These are phyloP conservation scores for Nilaparvata lugens DNA, from an alignment of 1,140 invertebrate species.

Conservation along the genomic window DNA sequence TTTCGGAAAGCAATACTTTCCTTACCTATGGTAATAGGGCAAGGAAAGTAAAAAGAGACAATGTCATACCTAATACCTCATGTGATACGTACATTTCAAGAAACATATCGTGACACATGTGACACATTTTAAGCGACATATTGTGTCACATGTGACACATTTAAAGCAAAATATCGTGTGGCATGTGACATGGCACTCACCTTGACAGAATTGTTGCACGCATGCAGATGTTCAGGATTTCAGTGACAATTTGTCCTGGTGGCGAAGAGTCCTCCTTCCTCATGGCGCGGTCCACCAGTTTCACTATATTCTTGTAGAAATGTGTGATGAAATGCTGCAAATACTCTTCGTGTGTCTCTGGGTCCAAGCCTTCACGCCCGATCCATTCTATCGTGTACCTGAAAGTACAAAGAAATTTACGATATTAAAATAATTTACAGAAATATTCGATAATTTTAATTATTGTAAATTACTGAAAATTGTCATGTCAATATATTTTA, in stretches of 20 bases:
- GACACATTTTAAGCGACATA: too few species aligned
- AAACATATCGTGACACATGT: too few species aligned
- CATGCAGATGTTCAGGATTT: conserved; percentile 93
- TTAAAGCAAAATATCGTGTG: neutral
- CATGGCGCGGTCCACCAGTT: conserved; percentile 88
- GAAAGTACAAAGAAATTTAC: neutral
- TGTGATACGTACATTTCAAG: too few species aligned
- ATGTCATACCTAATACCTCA: neutral
- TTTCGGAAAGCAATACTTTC: too few species aligned
- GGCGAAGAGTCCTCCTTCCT: conserved; percentile 89
- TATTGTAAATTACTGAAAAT: too few species aligned
- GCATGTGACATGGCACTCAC: conserved; percentile 35
- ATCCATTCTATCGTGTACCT: conserved; percentile 97
- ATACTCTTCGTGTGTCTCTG: conserved; percentile 89
- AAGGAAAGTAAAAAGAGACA: too few species aligned
- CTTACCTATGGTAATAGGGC: too few species aligned
- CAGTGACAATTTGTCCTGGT: conserved; percentile 88
- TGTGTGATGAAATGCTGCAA: conserved; percentile 90
- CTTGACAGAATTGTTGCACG: conserved; percentile 92
- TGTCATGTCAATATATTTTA: too few species aligned
- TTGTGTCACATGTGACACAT: neutral
- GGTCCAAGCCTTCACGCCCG: conserved; percentile 85
- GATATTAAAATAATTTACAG: too few species aligned
- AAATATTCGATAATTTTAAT: too few species aligned
- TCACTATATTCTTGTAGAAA: conserved; percentile 91